Evolutionary conservation across 2,888 invertebrate species (phyloP).

Genomic region (Ophonus ardosiacus): DNA sequence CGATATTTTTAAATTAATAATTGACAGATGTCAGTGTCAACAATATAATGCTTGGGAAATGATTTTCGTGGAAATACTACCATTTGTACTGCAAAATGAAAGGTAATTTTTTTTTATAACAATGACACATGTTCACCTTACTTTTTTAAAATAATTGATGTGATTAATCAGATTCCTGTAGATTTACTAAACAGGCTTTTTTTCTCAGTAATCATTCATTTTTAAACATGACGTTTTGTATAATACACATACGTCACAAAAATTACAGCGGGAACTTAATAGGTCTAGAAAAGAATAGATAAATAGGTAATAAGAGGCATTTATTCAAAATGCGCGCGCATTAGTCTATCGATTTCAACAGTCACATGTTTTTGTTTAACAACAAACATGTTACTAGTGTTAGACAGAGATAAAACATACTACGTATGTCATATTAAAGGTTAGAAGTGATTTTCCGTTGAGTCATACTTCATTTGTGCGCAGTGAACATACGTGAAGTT

Average conservation of each 20-base stretch:
- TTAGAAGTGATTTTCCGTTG: conserved; percentile 1
- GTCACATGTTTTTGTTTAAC: background rate
- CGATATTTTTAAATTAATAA: too few relatives aligned
- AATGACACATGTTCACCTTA: too few relatives aligned
- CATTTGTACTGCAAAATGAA: too few relatives aligned
- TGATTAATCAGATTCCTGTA: too few relatives aligned
- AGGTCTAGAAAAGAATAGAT: conserved; percentile 28
- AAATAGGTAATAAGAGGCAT: background rate
- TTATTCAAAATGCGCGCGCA: conserved; percentile 56
- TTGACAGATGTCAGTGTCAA: too few relatives aligned
- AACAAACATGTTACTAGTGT: background rate
- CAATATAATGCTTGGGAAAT: too few relatives aligned
- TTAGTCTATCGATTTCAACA: background rate
- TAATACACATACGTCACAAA: background rate
- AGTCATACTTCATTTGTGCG: conserved; percentile 22
- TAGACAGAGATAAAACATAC: conserved; percentile 28
- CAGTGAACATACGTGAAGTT: background rate
- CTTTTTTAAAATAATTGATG: too few relatives aligned
- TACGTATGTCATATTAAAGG: background rate
- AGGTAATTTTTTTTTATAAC: too few relatives aligned
- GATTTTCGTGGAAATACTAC: too few relatives aligned
- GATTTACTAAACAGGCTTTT: too few relatives aligned
- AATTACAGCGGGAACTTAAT: background rate
- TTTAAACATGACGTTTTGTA: too few relatives aligned
- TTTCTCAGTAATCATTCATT: too few relatives aligned